Percentiles rank a stretch among this genome's conserved stretches.
phyloP scores from a whole-genome alignment of 2,113 vertebrate species.

The Penelope pileata region DNA sequence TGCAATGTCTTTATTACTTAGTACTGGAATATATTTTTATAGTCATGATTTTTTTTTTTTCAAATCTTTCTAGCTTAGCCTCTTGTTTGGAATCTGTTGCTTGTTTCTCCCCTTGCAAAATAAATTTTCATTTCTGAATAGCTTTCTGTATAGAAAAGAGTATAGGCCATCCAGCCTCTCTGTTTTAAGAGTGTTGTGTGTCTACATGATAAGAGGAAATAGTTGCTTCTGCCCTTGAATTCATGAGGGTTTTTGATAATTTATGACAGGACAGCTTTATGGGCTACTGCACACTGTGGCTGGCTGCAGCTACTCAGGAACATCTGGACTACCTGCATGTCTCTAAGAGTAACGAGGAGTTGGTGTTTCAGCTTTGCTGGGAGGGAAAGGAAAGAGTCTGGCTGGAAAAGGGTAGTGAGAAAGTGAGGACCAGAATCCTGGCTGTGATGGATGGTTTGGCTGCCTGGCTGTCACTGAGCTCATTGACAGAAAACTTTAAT shows the following conservation, averaged over 20 bases:
- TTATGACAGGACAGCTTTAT: neutral
- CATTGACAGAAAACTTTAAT: neutral
- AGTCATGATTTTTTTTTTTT: neutral
- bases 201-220: neutral
- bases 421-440: neutral
- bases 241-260: neutral
- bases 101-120: neutral
- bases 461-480: neutral
- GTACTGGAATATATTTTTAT: neutral
- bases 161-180: neutral
- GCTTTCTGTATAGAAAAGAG: neutral
- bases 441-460: neutral
- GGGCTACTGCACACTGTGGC: neutral
- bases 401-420: neutral
- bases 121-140: neutral
- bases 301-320: neutral
- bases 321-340: neutral
- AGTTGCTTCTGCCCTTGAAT: neutral
- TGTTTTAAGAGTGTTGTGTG: accelerated
- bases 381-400: neutral
- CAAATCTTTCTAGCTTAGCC: neutral
- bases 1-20: neutral
- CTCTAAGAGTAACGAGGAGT: neutral
- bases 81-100: neutral
- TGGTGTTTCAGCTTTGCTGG: neutral